These are phyloP conservation scores for Noctilio leporinus DNA, from an alignment of 2,113 vertebrate genomes.

Conservation along the genomic window DNA sequence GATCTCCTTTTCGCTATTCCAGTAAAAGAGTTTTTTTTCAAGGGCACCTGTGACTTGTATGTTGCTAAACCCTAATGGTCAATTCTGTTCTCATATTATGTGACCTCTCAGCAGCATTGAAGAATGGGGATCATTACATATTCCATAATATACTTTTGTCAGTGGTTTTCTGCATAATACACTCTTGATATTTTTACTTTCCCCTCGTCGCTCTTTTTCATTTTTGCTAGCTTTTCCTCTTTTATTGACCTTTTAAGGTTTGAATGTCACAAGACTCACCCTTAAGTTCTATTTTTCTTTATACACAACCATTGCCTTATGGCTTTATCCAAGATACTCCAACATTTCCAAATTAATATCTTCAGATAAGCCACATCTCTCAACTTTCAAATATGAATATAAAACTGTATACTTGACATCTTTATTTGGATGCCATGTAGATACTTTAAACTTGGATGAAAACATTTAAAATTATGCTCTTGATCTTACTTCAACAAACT, in stretches of 20 bases:
- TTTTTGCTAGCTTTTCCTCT: background rate
- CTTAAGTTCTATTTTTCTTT: background rate
- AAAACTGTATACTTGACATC: background rate
- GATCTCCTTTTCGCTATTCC: background rate
- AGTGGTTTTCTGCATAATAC: background rate
- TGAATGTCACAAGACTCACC: background rate
- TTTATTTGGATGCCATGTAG: background rate
- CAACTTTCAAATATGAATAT: background rate
- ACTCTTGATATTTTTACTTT: background rate
- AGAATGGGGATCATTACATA: background rate
- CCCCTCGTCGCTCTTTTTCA: background rate
- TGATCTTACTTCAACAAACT: background rate
- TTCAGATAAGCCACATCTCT: background rate
- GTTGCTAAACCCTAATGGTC: background rate
- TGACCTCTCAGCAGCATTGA: background rate
- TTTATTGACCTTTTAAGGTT: background rate
- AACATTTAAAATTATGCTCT: background rate
- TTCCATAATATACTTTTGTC: background rate
- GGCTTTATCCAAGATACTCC: background rate
- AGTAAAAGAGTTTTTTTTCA: background rate
- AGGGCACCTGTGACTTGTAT: background rate
- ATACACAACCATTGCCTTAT: background rate
- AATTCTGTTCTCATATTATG: background rate
- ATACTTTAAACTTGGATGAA: background rate
- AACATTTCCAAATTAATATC: background rate